phyloP scores from a whole-genome alignment of 2,888 invertebrate species.

The Malacosoma neustria region DNA sequence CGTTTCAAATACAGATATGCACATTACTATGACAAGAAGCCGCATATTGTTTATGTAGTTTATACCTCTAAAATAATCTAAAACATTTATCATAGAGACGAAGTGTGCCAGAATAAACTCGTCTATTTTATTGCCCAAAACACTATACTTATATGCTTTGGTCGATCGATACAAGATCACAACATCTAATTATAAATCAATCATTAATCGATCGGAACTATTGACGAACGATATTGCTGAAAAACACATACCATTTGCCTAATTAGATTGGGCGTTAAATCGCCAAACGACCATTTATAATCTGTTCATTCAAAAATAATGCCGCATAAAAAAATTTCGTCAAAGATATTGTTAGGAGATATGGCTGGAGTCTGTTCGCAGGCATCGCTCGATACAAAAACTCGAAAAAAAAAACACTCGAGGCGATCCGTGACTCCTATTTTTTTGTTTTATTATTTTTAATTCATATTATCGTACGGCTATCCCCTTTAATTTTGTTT shows the following conservation, averaged over 20 bases:
- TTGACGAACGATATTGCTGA: conserved; percentile 37
- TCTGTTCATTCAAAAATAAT: conserved; percentile 74
- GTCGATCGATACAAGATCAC: conserved; percentile 6
- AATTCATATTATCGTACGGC: conserved; percentile 74
- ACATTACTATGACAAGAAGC: no score
- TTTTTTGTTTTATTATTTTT: conserved; percentile 74
- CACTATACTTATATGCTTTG: neutral
- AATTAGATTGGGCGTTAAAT: conserved; percentile 76
- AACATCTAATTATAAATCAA: conserved; percentile 42
- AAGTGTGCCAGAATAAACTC: conserved; percentile 5
- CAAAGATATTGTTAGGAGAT: conserved; percentile 74
- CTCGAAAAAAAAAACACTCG: conserved; percentile 61
- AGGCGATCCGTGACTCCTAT: conserved; percentile 73
- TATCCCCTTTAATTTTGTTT: conserved; percentile 75
- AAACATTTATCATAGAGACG: conserved; percentile 1
- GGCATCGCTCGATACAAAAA: conserved; percentile 58
- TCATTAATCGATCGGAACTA: conserved; percentile 47
- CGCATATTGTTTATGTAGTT: no score
- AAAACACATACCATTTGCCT: conserved; percentile 74
- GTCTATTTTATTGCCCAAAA: neutral
- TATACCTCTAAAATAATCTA: neutral
- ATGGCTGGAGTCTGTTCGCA: conserved; percentile 59
- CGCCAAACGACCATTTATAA: conserved; percentile 73
- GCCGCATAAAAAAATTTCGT: conserved; percentile 71
- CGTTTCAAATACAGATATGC: no score